Evolutionary conservation across 2,113 vertebrate genomes (phyloP).

Genomic region (Gymnocephalus cernua): DNA sequence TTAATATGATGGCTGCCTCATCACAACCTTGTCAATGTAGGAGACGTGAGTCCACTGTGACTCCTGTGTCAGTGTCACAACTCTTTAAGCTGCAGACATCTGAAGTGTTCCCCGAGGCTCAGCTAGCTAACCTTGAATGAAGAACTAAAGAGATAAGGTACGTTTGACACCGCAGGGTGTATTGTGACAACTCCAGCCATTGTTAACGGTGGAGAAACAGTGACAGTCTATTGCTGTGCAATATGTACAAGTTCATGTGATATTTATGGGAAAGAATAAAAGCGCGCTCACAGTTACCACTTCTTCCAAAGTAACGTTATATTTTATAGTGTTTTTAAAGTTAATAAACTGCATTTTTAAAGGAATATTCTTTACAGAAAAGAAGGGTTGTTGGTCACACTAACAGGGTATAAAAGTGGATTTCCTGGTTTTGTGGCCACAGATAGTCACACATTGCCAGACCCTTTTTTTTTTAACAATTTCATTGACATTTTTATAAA

Average conservation of each 20-base stretch:
- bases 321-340: not conserved
- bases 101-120: conserved; percentile 54
- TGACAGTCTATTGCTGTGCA: not conserved
- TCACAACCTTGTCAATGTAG: conserved; percentile 54
- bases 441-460: not conserved
- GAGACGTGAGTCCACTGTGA: conserved; percentile 50
- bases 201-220: conserved; percentile 30
- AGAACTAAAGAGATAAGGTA: conserved; percentile 49
- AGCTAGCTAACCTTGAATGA: conserved; percentile 62
- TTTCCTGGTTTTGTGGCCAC: not conserved
- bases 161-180: conserved; percentile 27
- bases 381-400: not conserved
- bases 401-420: not conserved
- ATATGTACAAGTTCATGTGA: conserved; percentile 9
- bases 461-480: too few species aligned
- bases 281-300: not conserved
- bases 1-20: conserved; percentile 43
- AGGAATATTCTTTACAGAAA: not conserved
- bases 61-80: conserved; percentile 63
- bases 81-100: conserved; percentile 54
- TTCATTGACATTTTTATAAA: too few species aligned
- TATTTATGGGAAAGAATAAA: not conserved
- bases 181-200: conserved; percentile 47
- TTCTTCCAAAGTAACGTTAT: not conserved
- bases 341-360: not conserved